Evolutionary conservation across 2,797 vertebrate species (phyloP), one percentile per base, ranked within the genome.

Genomic region (Monodelphis domestica): DNA sequence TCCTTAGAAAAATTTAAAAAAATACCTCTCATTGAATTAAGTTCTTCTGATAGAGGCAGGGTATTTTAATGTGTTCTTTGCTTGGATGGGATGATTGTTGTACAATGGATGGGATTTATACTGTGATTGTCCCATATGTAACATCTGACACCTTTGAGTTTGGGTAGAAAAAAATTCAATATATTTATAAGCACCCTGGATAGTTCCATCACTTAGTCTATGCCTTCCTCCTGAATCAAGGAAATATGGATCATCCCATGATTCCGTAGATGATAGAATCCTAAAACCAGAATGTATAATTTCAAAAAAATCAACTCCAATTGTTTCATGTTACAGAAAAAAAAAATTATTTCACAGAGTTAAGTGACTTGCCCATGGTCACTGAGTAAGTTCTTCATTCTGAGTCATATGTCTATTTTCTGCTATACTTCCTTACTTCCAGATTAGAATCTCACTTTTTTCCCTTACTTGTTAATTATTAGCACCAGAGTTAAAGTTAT

Each of bases 171-270:
- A 92, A 33, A 93, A 33, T 89, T 45, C 2, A 12, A 5, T 30
- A 30, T 93, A 70, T 55, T 90, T 95, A 91, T 96, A 97, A 98
- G 97, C 56, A 98, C 97, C 97, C 93, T 97, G 98, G 98, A 98
- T 97, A 98, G 96, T 97, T 97, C 97, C 97, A 59, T 57, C 38
- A 28, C 53, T 92, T 28, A 56, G 53, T 15, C 92, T 21, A 4
- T 53, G 54, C 78, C 56, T 91, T 93, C 84, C 15, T 17, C 51
- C 30, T 55, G 88, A 29, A 11, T 91, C 92, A 91, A 93, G 70
- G 90, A 89, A 91, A 92, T 6, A 78, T 90, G 50, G 38, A 12
- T 93, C 53, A 38, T 63, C 50, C 30, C 50, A 90, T 50, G 12
- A 12, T 52, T 38, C 51, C 2, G 38, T 5, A 57, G 28, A n/a